These are phyloP conservation scores for Anomalospiza imberbis DNA, from an alignment of 2,797 vertebrate genomes.

Conservation along the genomic window DNA sequence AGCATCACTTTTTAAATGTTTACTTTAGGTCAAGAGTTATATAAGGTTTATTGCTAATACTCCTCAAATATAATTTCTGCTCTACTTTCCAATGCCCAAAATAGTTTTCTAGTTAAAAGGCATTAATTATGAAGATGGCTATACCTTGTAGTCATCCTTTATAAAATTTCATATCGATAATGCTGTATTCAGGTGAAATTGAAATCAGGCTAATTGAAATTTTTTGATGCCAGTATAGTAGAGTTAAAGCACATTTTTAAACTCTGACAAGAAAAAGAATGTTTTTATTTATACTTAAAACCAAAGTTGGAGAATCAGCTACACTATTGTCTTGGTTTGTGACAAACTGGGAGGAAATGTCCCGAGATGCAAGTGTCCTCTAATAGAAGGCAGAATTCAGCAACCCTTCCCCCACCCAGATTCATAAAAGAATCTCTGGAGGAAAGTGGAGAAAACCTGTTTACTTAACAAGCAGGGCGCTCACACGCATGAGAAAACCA, in stretches of 20 bases:
- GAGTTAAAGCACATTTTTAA: neutral
- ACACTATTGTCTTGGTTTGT: neutral
- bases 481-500: neutral
- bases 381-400: neutral
- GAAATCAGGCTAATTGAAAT: neutral
- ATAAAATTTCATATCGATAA: neutral
- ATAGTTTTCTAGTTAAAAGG: neutral
- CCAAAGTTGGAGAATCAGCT: neutral
- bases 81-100: slow-evolving; percentile 13
- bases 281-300: neutral
- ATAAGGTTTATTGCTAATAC: neutral
- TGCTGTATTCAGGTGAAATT: neutral
- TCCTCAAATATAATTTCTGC: neutral
- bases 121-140: neutral
- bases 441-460: neutral
- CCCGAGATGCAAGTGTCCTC: neutral
- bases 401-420: neutral
- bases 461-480: neutral
- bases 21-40: slow-evolving; percentile 1
- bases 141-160: neutral
- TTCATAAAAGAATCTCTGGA: neutral
- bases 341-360: neutral
- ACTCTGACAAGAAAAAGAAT: neutral
- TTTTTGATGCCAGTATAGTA: neutral
- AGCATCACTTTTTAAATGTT: neutral